phyloP scores from a whole-genome alignment of 2,113 vertebrate species.

The Spilogale gracilis region DNA sequence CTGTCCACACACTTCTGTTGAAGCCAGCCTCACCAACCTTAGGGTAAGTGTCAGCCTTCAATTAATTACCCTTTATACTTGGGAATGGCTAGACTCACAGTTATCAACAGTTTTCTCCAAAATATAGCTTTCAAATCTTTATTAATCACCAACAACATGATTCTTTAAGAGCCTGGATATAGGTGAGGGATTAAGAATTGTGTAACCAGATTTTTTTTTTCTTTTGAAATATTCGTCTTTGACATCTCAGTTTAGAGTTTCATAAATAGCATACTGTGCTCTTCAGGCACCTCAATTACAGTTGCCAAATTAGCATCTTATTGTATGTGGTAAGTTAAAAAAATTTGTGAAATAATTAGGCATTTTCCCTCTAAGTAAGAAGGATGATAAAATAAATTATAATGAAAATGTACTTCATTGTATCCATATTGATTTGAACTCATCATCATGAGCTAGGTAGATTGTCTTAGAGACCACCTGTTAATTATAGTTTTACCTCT shows the following conservation, averaged over 20 bases:
- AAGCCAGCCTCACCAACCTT: neutral
- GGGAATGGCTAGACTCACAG: neutral
- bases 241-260: neutral
- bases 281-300: neutral
- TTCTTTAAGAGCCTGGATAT: neutral
- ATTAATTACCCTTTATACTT: neutral
- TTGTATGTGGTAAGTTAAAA: neutral
- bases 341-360: neutral
- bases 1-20: neutral
- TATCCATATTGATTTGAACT: neutral
- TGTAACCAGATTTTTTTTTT: neutral
- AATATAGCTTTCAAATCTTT: neutral
- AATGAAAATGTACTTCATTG: neutral
- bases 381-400: neutral
- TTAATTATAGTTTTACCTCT: neutral
- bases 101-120: neutral
- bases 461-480: neutral
- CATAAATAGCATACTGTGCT: neutral
- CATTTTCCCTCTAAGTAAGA: slow-evolving; percentile 20
- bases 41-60: fast-evolving
- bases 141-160: neutral
- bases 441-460: neutral
- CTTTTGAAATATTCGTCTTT: neutral
- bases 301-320: neutral
- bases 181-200: neutral